These are phyloP conservation scores for Perca schrenkii DNA, from an alignment of 2,113 vertebrate genomes.

Conservation along the genomic window DNA sequence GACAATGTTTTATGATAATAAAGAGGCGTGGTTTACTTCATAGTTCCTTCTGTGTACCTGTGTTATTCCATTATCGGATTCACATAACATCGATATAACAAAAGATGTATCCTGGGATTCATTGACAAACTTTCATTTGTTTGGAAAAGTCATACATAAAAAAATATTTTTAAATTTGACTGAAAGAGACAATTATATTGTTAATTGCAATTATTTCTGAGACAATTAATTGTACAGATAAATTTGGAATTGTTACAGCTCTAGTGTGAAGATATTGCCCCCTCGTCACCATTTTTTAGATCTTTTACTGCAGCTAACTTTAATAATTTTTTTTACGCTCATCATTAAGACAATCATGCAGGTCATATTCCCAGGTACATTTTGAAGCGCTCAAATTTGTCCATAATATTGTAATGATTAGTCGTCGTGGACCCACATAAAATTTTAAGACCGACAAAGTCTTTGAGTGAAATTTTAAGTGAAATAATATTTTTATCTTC, in stretches of 20 bases:
- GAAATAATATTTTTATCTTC: conserved; percentile 52
- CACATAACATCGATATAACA: too few relatives aligned
- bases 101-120: not conserved
- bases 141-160: too few relatives aligned
- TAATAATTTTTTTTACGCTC: not conserved
- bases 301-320: not conserved
- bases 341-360: conserved; percentile 3
- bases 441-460: conserved; percentile 32
- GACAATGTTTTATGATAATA: too few relatives aligned
- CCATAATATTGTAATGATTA: conserved; percentile 37
- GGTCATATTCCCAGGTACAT: conserved; percentile 17
- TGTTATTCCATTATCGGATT: too few relatives aligned
- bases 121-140: not conserved
- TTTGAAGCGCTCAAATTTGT: conserved; percentile 11
- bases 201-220: too few relatives aligned
- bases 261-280: not conserved
- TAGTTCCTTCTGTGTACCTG: too few relatives aligned
- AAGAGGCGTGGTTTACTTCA: too few relatives aligned
- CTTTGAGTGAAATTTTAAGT: conserved; percentile 22
- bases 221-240: too few relatives aligned
- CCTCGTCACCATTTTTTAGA: not conserved
- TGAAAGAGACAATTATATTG: too few relatives aligned
- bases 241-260: too few relatives aligned
- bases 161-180: too few relatives aligned
- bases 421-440: conserved; percentile 2